Evolutionary conservation across 37 sponge, comb jelly and placozoan species (phyloP), one percentile per base, ranked within the genome.

Genomic region (Corticium candelabrum): DNA sequence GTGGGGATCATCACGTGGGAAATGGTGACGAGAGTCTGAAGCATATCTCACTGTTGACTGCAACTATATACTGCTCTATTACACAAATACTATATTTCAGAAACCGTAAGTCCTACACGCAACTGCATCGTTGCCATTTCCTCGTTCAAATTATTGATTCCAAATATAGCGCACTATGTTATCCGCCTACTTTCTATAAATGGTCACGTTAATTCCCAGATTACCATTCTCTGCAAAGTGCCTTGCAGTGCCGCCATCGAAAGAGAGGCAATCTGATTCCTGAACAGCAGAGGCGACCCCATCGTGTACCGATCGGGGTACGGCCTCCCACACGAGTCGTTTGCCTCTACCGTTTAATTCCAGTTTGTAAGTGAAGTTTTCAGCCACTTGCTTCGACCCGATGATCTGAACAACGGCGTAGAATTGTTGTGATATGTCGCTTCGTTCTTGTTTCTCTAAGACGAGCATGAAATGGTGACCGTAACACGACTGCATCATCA

Each of bases 401-500:
- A 96, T 93, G 37, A 96, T 82, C 82, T 88, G 91, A 35, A 96
- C 98, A 2, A 96, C 94, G 35, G 94, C 98, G 75, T 92, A 93
- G 85, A 96, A 96, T 85, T 93, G 94, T 79, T 90, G 94, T 41
- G 75, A 68, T 29, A 32, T 7, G 32, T 82, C 82, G 38, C 89
- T 92, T 29, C 86, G 43, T 70, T 93, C 97, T 76, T 96, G 97
- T 62, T 92, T 96, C 84, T 96, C 97, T 79, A 96, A 74, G n/a
- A 92, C 97, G 21, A 96, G 81, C 81, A 96, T 88, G 79, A 96
- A 96, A 69, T 96, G 84, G 68, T 87, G 85, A 40, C 86, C 90
- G 80, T 84, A 96, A 57, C 93, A 96, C 32, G 86, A 87, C 79
- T 96, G 97, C 93, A 96, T 88, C 97, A 96, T 96, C 40, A 96